phyloP scores from a whole-genome alignment of 2,888 invertebrate genomes.

The Andrena hattorfiana region DNA sequence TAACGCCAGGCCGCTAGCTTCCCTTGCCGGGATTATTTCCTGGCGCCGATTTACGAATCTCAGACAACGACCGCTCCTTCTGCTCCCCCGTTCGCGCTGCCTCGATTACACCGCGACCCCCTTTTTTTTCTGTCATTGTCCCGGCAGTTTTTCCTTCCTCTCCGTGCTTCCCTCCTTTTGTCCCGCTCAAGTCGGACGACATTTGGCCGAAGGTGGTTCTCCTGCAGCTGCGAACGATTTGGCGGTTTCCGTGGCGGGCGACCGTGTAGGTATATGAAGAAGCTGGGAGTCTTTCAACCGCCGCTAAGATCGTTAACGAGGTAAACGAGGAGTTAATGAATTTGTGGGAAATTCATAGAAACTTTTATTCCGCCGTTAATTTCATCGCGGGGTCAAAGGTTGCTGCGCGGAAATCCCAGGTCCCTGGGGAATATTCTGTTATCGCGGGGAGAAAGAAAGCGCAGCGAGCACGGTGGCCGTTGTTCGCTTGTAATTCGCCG shows the following conservation, averaged over 20 bases:
- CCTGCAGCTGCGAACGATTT: conserved; percentile 25
- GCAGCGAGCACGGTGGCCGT: not conserved
- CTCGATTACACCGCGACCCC: conserved; percentile 50
- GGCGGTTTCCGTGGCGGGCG: not conserved
- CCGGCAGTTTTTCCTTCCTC: conserved; percentile 16
- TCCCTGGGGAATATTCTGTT: conserved; percentile 20
- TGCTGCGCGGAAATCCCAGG: not conserved
- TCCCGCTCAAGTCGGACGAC: conserved; percentile 46
- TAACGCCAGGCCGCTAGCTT: conserved; percentile 18
- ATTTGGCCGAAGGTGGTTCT: conserved; percentile 55
- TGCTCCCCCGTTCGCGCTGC: conserved; percentile 24
- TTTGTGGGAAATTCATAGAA: too few relatives aligned
- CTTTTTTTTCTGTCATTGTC: conserved; percentile 46
- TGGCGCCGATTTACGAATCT: conserved; percentile 37
- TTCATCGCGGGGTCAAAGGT: not conserved
- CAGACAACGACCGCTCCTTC: conserved; percentile 29
- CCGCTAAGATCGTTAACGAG: not conserved
- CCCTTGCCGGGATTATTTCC: conserved; percentile 44
- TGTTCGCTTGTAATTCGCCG: conserved; percentile 16
- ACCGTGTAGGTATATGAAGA: too few relatives aligned
- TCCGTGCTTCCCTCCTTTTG: conserved; percentile 24
- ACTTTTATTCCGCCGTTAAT: conserved; percentile 10
- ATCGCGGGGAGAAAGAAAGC: not conserved
- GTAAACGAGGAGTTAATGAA: too few relatives aligned
- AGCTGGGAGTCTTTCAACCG: not conserved